Base-by-base conservation (phyloP, 2,888 invertebrate genomes). In the Pollenia angustigena region DNA sequence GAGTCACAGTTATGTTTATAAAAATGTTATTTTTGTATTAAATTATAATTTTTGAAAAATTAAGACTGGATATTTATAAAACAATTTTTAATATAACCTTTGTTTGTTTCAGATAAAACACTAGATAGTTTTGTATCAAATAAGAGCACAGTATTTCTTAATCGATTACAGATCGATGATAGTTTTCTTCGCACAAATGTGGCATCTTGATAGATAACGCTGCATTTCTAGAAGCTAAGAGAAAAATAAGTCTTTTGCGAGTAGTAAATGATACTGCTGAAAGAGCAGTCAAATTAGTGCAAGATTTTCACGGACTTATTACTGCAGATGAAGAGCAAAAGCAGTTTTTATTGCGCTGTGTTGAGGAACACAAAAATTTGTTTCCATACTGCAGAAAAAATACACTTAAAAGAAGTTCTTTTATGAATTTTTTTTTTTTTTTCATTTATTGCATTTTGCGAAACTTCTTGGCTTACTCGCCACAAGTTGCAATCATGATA, bases 301-400 rank as follows among this genome's bases (percentile, higher is more conserved):
- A 44, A 62, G 23, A 68, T 68, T 50, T 68, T 68, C 48, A 42
- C 32, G 14, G 18, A 18, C 18, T 18, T 18, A 18, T 18, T 18
- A 18, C 18, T 18, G 18, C 18, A 18, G 18, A 18, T 18, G 18
- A 18, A 1, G 18, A 71, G 52, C 68, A 68, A 52, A 52, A 68
- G 12, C 52, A 68, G 68, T 68, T 68, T 42, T 71, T 54, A 23
- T 71, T 72, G 48, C 71, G 42, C 60, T 74, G 60, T 60, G 23
- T 72, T 14, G 23, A 72, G 56, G 23, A 71, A 71, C 18, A 56
- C 32, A 40, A 44, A 50, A 68, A 18, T 18, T 18, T 18, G 18
- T 18, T 18, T 52, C 52, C 16, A 52, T 52, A 52, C 44, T 69
- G 52, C 52, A 69, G 66, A 56, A 60, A 46, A 58, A 72, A 18